phyloP scores from a whole-genome alignment of 1,140 invertebrate species.

The Penaeus vannamei region DNA sequence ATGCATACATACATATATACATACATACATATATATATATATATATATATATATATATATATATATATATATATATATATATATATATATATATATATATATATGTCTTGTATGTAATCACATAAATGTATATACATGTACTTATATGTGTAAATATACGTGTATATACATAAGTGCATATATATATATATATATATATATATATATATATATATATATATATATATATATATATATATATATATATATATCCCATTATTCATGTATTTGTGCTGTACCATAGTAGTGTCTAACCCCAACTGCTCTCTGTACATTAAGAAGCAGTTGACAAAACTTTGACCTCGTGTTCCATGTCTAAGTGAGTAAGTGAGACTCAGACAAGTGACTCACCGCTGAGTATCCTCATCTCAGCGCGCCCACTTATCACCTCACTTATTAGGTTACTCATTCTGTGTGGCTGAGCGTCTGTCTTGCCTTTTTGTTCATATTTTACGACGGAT shows the following conservation, averaged over 20 bases:
- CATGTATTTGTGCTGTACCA: too few relatives aligned
- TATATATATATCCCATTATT: too few relatives aligned
- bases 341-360: too few relatives aligned
- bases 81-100: neutral
- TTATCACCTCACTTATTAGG: neutral
- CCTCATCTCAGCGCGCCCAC: neutral
- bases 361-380: too few relatives aligned
- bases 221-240: constrained; percentile 27
- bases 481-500: neutral
- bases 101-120: neutral
- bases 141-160: neutral
- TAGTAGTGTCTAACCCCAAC: too few relatives aligned
- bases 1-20: neutral
- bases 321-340: too few relatives aligned
- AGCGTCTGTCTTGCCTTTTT: constrained; percentile 1
- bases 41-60: neutral
- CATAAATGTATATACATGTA: neutral
- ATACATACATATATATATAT: neutral
- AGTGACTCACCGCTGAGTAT: too few relatives aligned
- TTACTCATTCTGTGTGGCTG: neutral
- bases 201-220: constrained; percentile 24
- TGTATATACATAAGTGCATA: neutral
- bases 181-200: constrained; percentile 27
- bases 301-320: too few relatives aligned
- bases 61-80: neutral